A percentile compares a stretch with the other conserved stretches of the same genome.
phyloP scores from a whole-genome alignment of 1,140 invertebrate species.

The Drosophila watanabei region DNA sequence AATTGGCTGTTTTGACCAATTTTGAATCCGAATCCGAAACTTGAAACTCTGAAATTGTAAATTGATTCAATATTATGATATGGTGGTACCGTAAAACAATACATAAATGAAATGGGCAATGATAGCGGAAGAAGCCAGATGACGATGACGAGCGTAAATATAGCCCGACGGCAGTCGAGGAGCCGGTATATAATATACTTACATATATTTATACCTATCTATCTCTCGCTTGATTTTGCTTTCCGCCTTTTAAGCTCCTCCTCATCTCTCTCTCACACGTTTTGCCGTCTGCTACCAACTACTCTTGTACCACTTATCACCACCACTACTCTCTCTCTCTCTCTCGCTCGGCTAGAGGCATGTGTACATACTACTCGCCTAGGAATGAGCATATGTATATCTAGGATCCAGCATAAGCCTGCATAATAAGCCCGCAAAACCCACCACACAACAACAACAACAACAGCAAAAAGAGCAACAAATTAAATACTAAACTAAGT shows the following conservation, averaged over 20 bases:
- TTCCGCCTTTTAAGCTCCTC: conserved; percentile 66
- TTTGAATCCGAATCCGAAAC: conserved; percentile 3
- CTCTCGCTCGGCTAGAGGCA: conserved; percentile 66
- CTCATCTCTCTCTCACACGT: conserved; percentile 28
- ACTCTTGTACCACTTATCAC: conserved; percentile 42
- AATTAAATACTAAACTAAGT: conserved; percentile 10
- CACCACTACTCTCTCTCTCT: conserved; percentile 6
- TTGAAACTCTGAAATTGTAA: conserved; percentile 9
- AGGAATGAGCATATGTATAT: conserved; percentile 60
- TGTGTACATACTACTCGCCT: conserved; percentile 73
- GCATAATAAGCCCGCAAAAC: conserved; percentile 17
- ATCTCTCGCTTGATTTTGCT: conserved; percentile 72
- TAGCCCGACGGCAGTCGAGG: conserved; percentile 89
- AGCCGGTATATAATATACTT: conserved; percentile 87
- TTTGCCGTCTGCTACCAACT: conserved; percentile 43
- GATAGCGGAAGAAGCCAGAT: conserved; percentile 79
- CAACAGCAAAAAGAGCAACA: conserved; percentile 6
- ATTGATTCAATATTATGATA: conserved; percentile 12
- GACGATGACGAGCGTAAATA: conserved; percentile 86
- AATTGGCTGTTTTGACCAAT: conserved; percentile 9
- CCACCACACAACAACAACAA: conserved; percentile 3
- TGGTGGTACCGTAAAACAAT: conserved; percentile 2
- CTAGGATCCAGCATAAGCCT: conserved; percentile 58
- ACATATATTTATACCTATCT: conserved; percentile 52
- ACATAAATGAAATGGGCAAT: conserved; percentile 49